These are phyloP conservation scores for Drosophila kohkoa DNA, from an alignment of 1,140 invertebrate genomes.

Conservation along the genomic window DNA sequence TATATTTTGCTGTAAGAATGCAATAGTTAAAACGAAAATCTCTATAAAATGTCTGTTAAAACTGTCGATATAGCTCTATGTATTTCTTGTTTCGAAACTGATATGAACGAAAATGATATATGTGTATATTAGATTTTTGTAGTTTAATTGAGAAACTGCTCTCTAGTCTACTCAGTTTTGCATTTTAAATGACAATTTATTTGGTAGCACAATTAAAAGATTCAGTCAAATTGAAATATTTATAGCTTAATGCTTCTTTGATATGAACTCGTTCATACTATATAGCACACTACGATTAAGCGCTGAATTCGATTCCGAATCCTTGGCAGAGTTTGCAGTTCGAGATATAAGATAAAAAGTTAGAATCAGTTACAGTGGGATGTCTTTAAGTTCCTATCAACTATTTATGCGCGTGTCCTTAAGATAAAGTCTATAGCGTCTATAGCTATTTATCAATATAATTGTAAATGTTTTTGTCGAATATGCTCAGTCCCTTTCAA, in stretches of 20 bases:
- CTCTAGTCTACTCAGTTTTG: conserved; percentile 57
- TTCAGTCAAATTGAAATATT: conserved; percentile 75
- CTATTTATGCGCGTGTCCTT: conserved; percentile 42
- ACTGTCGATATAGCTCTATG: conserved; percentile 31
- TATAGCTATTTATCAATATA: conserved; percentile 37
- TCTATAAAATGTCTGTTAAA: conserved; percentile 43
- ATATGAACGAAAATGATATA: conserved; percentile 80
- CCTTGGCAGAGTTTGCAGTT: conserved; percentile 18
- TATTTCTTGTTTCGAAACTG: conserved; percentile 52
- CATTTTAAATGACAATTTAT: conserved; percentile 73
- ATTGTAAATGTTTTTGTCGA: conserved; percentile 34
- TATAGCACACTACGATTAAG: conserved; percentile 57
- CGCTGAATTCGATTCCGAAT: conserved; percentile 6
- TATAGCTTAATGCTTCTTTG: conserved; percentile 49
- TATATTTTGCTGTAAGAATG: conserved; percentile 13
- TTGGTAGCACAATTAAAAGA: conserved; percentile 52
- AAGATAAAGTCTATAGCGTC: conserved; percentile 44
- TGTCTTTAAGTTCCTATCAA: conserved; percentile 38
- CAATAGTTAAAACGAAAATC: conserved; percentile 39
- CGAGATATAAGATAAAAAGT: conserved; percentile 22
- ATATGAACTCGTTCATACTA: conserved; percentile 65
- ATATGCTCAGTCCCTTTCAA: conserved; percentile 53
- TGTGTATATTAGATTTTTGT: conserved; percentile 46
- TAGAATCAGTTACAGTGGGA: conserved; percentile 47
- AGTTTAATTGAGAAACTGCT: conserved; percentile 46